Evolutionary conservation across 2,797 vertebrate species (phyloP), one percentile per base, ranked within the genome.

Genomic region (Myiotriccus ornatus): DNA sequence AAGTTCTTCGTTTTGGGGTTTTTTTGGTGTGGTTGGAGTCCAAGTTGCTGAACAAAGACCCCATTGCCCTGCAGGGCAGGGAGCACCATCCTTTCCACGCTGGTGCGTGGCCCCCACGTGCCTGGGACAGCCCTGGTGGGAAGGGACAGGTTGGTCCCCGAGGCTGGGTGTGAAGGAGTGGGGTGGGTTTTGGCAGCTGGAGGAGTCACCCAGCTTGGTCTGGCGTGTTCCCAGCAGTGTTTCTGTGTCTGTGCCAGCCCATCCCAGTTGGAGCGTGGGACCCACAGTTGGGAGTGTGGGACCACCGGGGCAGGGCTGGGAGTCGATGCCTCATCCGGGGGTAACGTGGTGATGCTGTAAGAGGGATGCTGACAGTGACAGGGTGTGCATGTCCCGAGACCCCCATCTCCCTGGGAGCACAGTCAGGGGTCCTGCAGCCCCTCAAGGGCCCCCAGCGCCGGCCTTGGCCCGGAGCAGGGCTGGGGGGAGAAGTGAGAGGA

Each of bases 1-100:
- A 53, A 28, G 39, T 37, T 73, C 59, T 62, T 65, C 32, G 21
- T 34, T 46, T 41, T 9, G 20, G 23, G 20, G 1, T 32, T 14
- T 41, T 41, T 59, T 27, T 50, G 13, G 32, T 35, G 7, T 27
- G 64, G 13, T 53, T 16, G 3, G 49, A 70, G 32, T 32, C 49
- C 49, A 17, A 6, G 24, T 27, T 50, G 35, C 28, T 67, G 76
- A 50, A 39, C 1, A 6, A 41, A 65, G 52, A 32, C 2, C 12
- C 4, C 0, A 0, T 3, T 63, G n/a, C 12, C 35, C n/a, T 65
- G 32, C 0, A 0, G 41, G 19, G 22, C 34, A 30, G 39, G 57
- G 55, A 50, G 25, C 79, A 28, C 12, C 53, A 11, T 62, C 53
- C 41, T 18, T 34, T 47, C 52, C 37, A 9, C 4, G 35, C 57